These are phyloP conservation scores for Chironex yamaguchii DNA, from an alignment of 30 jellyfish, hydroid and myxozoan species.

Conservation along the genomic window DNA sequence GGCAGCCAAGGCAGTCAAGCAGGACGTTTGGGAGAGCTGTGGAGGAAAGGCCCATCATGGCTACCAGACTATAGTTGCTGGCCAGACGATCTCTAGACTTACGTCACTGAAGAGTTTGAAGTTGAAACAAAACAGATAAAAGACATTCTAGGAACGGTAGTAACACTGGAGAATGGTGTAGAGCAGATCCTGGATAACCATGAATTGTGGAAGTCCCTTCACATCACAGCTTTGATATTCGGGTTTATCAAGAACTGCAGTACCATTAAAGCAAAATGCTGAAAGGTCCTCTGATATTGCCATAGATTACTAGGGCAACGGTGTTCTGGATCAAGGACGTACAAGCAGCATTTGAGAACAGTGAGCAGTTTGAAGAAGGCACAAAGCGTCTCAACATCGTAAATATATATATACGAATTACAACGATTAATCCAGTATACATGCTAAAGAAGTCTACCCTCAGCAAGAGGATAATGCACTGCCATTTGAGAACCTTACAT, in stretches of 20 bases:
- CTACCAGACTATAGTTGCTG: slow-evolving; percentile 2
- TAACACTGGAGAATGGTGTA: neutral
- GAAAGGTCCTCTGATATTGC: slow-evolving; percentile 47
- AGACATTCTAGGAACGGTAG: slow-evolving; percentile 21
- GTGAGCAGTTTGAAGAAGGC: slow-evolving; percentile 14
- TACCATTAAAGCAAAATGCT: neutral
- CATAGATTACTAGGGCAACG: neutral
- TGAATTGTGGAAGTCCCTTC: slow-evolving; percentile 14
- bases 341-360: neutral
- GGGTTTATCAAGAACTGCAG: slow-evolving; percentile 48
- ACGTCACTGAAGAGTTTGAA: neutral
- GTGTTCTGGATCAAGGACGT: neutral
- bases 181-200: neutral
- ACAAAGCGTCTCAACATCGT: slow-evolving; percentile 11
- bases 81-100: slow-evolving; percentile 15
- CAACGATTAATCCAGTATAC: slow-evolving; percentile 45
- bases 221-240: slow-evolving; percentile 58
- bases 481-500: slow-evolving; percentile 13
- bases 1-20: slow-evolving; percentile 36
- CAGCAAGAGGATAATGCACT: slow-evolving; percentile 23
- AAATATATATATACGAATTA: slow-evolving; percentile 49
- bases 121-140: slow-evolving; percentile 19
- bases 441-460: slow-evolving; percentile 13
- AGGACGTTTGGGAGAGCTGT: neutral
- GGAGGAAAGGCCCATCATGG: slow-evolving; percentile 31